A percentile compares a stretch with the other conserved stretches of the same genome.
Evolutionary conservation across 2,888 invertebrate species (phyloP).

Genomic region (Cylindroiulus punctatus): DNA sequence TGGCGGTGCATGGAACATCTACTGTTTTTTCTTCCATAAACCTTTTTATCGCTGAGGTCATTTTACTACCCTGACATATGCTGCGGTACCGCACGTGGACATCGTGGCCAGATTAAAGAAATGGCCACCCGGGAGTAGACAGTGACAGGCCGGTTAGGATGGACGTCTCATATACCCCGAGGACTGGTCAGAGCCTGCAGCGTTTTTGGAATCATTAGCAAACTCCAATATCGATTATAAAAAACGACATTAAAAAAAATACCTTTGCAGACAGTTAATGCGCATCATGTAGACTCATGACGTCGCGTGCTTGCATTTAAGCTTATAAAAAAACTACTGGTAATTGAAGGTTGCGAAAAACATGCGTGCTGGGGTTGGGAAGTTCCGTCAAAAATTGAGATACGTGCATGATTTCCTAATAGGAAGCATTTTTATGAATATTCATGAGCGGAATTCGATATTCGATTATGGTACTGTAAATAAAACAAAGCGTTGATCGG

Average conservation of each 20-base stretch:
- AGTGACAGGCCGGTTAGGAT: background rate
- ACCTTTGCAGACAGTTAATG: no score
- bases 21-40: background rate
- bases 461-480: background rate
- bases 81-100: background rate
- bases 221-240: background rate
- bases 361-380: background rate
- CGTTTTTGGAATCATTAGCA: background rate
- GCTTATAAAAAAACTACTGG: background rate
- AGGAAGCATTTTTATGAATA: background rate
- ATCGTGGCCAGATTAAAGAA: background rate
- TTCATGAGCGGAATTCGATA: background rate
- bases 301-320: background rate
- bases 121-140: background rate
- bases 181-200: background rate
- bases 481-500: background rate
- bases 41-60: background rate
- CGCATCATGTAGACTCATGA: no score
- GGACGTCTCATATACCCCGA: background rate
- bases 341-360: background rate
- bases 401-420: background rate
- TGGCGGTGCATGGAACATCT: background rate
- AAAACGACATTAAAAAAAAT: no score
- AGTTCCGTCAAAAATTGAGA: background rate
- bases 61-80: conserved; percentile 1